Conservation (phyloP, 2,797 vertebrate species). For the Holocentrus rufus region DNA sequence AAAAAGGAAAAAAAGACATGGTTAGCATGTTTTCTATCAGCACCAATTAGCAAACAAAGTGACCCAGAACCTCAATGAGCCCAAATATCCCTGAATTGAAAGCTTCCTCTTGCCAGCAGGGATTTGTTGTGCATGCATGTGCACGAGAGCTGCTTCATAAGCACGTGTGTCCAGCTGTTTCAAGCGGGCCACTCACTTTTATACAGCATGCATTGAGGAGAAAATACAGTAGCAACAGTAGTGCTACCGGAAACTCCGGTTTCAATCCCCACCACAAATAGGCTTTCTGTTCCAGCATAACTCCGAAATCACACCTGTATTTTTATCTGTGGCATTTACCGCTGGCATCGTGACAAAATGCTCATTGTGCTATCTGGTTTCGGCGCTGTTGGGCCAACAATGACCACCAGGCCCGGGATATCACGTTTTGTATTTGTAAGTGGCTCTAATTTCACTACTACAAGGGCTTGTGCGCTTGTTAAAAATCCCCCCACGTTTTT, state of each 20-base stretch:
- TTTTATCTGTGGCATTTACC: constrained; percentile 64
- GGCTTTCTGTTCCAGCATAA: constrained; percentile 51
- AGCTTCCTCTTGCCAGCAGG: constrained; percentile 31
- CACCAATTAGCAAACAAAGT: constrained; percentile 52
- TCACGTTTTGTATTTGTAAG: constrained; percentile 57
- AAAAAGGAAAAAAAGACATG: constrained; percentile 57
- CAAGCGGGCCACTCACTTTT: constrained; percentile 42
- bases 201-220: neutral
- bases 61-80: constrained; percentile 45
- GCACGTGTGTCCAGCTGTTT: constrained; percentile 6
- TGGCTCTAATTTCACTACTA: constrained; percentile 76
- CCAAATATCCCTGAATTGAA: constrained; percentile 44
- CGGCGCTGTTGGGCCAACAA: constrained; percentile 42
- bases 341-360: constrained; percentile 49
- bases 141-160: constrained; percentile 17
- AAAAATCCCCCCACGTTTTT: constrained; percentile 72
- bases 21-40: constrained; percentile 58
- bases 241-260: constrained; percentile 46
- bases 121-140: neutral
- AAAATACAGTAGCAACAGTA: constrained; percentile 7
- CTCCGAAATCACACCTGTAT: constrained; percentile 45
- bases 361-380: constrained; percentile 43
- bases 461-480: constrained; percentile 69
- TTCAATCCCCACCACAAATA: constrained; percentile 24
- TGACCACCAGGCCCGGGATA: constrained; percentile 51